Percentiles rank a stretch among this genome's conserved stretches.
Evolutionary conservation across 2,797 vertebrate species (phyloP).

Genomic region (Sebastes ruberrimus): DNA sequence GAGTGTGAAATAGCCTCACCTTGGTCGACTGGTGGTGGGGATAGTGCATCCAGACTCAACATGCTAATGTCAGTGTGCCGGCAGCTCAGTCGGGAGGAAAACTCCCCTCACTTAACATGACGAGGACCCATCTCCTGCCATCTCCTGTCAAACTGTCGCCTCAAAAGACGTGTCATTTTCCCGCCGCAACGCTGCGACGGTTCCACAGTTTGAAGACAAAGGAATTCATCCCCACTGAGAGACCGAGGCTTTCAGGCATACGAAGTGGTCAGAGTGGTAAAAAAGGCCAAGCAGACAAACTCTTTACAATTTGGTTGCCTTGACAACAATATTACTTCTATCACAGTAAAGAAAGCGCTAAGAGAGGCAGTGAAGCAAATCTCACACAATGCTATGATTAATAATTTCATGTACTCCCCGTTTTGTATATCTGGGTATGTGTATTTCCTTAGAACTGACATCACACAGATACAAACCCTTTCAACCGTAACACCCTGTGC

Average conservation of each 20-base stretch:
- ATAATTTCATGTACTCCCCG: not conserved
- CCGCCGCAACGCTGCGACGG: not conserved
- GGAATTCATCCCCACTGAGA: not conserved
- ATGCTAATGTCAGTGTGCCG: conserved; percentile 34
- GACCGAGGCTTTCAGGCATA: not conserved
- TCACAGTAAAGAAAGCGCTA: not conserved
- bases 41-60: not conserved
- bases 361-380: not conserved
- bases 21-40: not conserved
- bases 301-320: conserved; percentile 40
- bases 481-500: not conserved
- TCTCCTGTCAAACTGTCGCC: conserved; percentile 26
- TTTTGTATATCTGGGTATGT: not conserved
- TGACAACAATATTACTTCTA: conserved; percentile 44
- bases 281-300: conserved; percentile 17
- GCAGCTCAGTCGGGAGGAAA: conserved; percentile 23
- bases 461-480: not conserved
- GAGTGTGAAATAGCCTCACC: conserved; percentile 61
- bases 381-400: not conserved
- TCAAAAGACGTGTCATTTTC: conserved; percentile 4
- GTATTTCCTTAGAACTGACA: not conserved
- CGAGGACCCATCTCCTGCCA: conserved; percentile 24
- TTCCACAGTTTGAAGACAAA: conserved; percentile 15
- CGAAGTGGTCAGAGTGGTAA: conserved; percentile 10
- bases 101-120: conserved; percentile 13